A percentile compares a stretch with the other conserved stretches of the same genome.
Conservation (phyloP, 2,113 vertebrate species). For the Ovibos moschatus region DNA sequence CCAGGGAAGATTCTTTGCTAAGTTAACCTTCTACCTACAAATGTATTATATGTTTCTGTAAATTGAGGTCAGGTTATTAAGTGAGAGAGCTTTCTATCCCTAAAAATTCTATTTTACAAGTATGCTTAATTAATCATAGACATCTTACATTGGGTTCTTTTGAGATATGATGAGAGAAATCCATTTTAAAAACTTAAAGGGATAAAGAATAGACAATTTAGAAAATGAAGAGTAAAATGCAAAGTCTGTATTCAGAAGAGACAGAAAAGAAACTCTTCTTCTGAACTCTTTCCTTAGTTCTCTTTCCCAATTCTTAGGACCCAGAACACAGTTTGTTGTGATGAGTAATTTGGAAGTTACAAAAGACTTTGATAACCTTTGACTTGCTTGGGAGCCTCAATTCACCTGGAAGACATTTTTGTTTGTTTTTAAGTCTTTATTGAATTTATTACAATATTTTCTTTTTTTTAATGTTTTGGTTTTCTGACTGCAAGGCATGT, state of each 20-base stretch:
- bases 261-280: background rate
- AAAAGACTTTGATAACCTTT: background rate
- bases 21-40: background rate
- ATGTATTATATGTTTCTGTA: background rate
- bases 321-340: background rate
- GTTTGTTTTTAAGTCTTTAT: background rate
- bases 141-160: background rate
- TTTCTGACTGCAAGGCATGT: background rate
- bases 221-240: background rate
- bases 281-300: background rate
- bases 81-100: background rate
- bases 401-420: background rate
- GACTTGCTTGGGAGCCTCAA: background rate
- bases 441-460: background rate
- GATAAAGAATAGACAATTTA: background rate
- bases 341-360: background rate
- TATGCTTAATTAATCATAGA: background rate
- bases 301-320: background rate
- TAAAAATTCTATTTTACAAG: background rate
- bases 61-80: slow-evolving; percentile 1
- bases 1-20: background rate
- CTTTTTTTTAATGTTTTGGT: background rate
- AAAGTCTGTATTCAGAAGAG: background rate
- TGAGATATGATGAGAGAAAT: background rate
- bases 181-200: background rate